Base-by-base conservation (phyloP, 2,113 vertebrate species). In the Neotragus pygmaeus region DNA sequence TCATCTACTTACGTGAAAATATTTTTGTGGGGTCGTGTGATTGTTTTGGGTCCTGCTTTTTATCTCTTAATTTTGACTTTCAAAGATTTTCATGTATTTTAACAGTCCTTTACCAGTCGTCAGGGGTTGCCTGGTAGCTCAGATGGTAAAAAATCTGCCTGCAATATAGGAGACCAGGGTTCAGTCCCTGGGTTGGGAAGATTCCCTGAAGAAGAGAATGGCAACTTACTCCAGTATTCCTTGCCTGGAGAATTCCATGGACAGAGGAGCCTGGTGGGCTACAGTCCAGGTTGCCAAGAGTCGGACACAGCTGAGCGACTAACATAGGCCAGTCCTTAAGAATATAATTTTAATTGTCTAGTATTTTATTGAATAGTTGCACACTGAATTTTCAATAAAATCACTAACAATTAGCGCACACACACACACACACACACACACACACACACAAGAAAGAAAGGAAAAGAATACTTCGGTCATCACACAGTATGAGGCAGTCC, bases 71-170 rank as follows among this genome's bases (percentile, higher is more conserved):
- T 5, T 33, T 75, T 64, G 43, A 77, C 49, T 91, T 83, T 95
- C 33, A 51, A 88, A 21, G 49, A 73, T 92, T 89, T 83, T 91
- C 39, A 51, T 89, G 19, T 45, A 47, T 55, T 89, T 75, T 57
- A 39, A 81, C 21, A 13, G 21, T 73, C 11, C 49, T 94, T 83
- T 60, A 73, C 55, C 28, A 36, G 39, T 70, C n/a, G 88, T 90
- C 77, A 58, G 15, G 62, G 30, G 30, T 64, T 64, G 17, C 64
- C 64, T 66, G 4, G 64, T 21, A 70, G 64, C n/a, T 70, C 64
- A 70, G 64, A 36, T 70, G n/a, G 19, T 70, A 12, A 36, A 70
- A 4, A 70, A 70, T 36, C 64, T 70, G 64, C n/a, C 64, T 36
- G 64, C n/a, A 70, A 10, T 70, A 21, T 70, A 36, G 64, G n/a